phyloP scores from a whole-genome alignment of 2,113 vertebrate species.

The Megalops atlanticus region DNA sequence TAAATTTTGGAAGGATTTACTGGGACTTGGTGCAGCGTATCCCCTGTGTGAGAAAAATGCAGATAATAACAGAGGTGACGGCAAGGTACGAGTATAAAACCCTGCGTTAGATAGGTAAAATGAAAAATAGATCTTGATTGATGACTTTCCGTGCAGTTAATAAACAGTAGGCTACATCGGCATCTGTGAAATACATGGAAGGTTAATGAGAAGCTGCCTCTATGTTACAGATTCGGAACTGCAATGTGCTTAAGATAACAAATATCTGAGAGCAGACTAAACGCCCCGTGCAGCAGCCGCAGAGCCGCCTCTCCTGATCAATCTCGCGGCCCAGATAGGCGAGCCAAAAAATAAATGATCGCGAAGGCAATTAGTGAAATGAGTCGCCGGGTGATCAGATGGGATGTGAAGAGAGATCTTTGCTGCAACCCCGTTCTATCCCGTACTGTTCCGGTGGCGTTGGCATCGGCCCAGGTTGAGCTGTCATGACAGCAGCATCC shows the following conservation, averaged over 20 bases:
- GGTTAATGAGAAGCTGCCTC: not conserved
- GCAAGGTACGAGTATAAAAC: not conserved
- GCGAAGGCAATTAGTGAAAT: slow-evolving; percentile 8
- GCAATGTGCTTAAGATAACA: not conserved
- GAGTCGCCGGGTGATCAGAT: not conserved
- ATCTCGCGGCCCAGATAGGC: not conserved
- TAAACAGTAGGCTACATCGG: not conserved
- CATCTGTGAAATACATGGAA: not conserved
- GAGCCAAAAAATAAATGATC: not conserved
- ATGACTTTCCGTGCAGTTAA: not conserved
- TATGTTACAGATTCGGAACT: not conserved
- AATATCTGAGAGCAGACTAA: not conserved
- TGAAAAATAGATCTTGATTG: not conserved
- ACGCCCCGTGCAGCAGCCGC: not conserved
- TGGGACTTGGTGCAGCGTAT: too few species aligned
- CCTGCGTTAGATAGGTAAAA: not conserved
- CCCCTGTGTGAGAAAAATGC: not conserved
- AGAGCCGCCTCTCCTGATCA: not conserved
- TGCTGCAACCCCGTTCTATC: not conserved
- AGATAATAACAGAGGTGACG: not conserved
- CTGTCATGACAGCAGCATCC: not conserved
- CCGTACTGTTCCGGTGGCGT: not conserved
- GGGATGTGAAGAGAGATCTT: not conserved
- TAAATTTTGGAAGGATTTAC: too few species aligned
- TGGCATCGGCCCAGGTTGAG: not conserved